Evolutionary conservation across 2,797 vertebrate species (phyloP).

Genomic region (Manis pentadactyla): DNA sequence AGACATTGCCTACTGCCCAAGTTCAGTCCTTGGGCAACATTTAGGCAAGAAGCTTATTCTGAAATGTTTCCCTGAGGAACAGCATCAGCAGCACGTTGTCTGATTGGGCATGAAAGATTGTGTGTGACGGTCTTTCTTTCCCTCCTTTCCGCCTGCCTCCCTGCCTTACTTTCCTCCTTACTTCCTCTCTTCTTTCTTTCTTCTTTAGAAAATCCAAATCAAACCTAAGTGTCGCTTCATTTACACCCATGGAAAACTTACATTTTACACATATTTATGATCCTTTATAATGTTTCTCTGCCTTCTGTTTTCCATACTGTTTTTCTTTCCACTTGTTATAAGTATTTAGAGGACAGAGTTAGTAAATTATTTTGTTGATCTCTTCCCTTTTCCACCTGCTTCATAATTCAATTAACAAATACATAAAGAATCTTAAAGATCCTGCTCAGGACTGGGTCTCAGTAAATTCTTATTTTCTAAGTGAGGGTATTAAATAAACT

Average conservation of each 20-base stretch:
- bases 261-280: background rate
- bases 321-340: background rate
- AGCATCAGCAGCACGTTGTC: background rate
- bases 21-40: background rate
- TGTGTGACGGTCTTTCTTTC: background rate
- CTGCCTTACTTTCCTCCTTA: background rate
- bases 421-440: background rate
- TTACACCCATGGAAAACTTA: background rate
- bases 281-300: background rate
- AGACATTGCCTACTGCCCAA: background rate
- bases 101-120: background rate
- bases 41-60: background rate
- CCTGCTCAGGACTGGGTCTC: background rate
- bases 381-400: background rate
- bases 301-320: background rate
- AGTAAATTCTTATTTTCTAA: conserved; percentile 12
- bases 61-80: background rate
- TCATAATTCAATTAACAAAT: background rate
- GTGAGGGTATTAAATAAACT: background rate
- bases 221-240: background rate
- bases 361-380: background rate
- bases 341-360: background rate
- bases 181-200: background rate
- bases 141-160: background rate
- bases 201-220: conserved; percentile 21